Evolutionary conservation across 2,888 invertebrate species (phyloP), one percentile per base, ranked within the genome.

Genomic region (Cephus runcator): DNA sequence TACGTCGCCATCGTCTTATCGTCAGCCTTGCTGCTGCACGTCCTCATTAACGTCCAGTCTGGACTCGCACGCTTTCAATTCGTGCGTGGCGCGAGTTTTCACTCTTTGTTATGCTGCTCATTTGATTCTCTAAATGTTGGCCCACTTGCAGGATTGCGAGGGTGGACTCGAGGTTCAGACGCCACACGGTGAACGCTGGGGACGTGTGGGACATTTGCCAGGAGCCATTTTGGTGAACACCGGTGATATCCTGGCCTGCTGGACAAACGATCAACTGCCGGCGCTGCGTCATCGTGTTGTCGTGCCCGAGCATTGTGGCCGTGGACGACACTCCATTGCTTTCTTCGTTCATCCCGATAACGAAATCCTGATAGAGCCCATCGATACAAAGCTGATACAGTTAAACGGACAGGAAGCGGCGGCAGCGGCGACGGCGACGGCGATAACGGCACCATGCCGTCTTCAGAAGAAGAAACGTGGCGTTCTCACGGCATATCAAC

Each of bases 301-400:
- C 23, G 93, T 96, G 4, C 96, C 96, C 0, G 92, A 94, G 23
- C 94, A 95, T 35, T 93, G 93, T 81, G 93, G 94, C 0, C 93
- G 94, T 81, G 94, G 94, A 4, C 94, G 96, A n/a, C 95, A 96
- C 92, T 95, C 96, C 85, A 94, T 96, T 82, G 96, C 95, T 36
- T 96, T 94, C 92, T 96, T 96, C 92, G 95, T 96, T 85, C 95
- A 95, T 92, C 96, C 96, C 3, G 95, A 95, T 92, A 92, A 92
- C 83, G 92, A 93, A 81, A 93, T 93, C 11, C 86, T 89, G 73
- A 91, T 94, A 77, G 93, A 93, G 34, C 92, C 93, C 15, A 89
- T 94, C 79, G 93, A 93, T 4, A 91, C 91, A 33, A 93, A 92
- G 81, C 90, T 91, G 34, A 86, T 89, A 12, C 80, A 82, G 9